Evolutionary conservation across 1,140 invertebrate species (phyloP), one percentile per base, ranked within the genome.

Genomic region (Adelges cooleyi): DNA sequence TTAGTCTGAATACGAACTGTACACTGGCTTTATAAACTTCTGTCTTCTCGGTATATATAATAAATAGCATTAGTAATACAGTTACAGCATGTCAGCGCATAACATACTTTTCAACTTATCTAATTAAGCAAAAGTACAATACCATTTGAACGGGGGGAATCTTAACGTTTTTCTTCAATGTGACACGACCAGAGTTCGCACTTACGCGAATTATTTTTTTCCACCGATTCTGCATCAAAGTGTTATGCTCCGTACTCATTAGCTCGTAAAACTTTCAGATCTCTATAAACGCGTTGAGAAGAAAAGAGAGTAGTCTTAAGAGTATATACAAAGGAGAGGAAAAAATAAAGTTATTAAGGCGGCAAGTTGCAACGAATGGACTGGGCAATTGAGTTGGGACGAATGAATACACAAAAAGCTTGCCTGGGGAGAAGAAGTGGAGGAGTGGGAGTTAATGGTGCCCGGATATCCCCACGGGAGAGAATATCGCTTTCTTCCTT

Each of bases 231-330:
- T 17, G 29, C 18, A 22, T 56, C 53, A 56, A 56, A 56, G 53
- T 40, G 27, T 22, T 42, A 20, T 25, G 6, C 36, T n/a, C 20
- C 22, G 22, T 42, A 56, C 53, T 56, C 53, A 56, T 56, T 56
- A 59, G 44, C 23, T 59, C 38, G 53, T 59, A 59, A 59, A 59
- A 59, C 22, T 59, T 59, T 59, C 53, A 44, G 22, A 42, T 44
- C n/a, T n/a, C 53, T 59, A 27, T 59, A 25, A 23, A 23, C 36
- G 53, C 18, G 22, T 40, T 38, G 38, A 44, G 33, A 11, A 18
- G 4, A 22, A 25, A 13, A 59, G 25, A n/a, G 15, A 33, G 53
- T 36, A 9, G 38, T 59, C 23, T 59, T 25, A 59, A 44, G 18
- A 44, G 22, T 44, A 40, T 40, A 40, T 59, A 40, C 15, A 44